A percentile compares a stretch with the other conserved stretches of the same genome.
These are phyloP conservation scores for Paramisgurnus dabryanus DNA, from an alignment of 2,113 vertebrate species.

Conservation along the genomic window DNA sequence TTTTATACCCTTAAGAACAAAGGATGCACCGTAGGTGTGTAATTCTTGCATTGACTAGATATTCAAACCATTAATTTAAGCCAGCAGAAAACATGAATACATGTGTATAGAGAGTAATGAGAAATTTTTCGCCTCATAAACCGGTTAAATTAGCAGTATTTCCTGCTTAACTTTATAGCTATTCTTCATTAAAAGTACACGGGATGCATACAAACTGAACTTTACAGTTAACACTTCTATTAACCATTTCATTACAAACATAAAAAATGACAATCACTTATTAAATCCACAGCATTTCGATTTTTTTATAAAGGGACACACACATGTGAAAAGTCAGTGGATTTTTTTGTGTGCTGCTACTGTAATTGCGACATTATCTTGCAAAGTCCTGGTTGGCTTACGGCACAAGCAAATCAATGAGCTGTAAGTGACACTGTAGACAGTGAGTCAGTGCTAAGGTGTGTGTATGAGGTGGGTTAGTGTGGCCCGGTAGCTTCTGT, in stretches of 20 bases:
- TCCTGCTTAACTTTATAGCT: not conserved
- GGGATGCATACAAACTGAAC: not conserved
- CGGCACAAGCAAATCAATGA: not conserved
- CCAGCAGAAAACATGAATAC: not conserved
- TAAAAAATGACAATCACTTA: not conserved
- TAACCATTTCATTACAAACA: not conserved
- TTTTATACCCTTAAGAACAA: too few relatives aligned
- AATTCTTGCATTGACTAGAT: not conserved
- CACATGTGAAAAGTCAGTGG: too few relatives aligned
- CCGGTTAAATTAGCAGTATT: not conserved
- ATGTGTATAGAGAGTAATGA: not conserved
- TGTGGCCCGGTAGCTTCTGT: constrained; percentile 57
- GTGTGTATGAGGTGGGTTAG: constrained; percentile 26
- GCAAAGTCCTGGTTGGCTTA: not conserved
- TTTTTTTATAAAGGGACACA: too few relatives aligned
- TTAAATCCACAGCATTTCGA: too few relatives aligned
- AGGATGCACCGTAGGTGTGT: too few relatives aligned
- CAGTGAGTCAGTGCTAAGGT: not conserved
- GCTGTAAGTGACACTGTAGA: not conserved
- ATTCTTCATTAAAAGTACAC: not conserved
- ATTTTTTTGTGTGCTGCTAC: too few relatives aligned
- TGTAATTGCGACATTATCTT: too few relatives aligned
- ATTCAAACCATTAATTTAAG: not conserved
- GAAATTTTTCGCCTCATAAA: not conserved
- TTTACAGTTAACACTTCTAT: not conserved